Conservation (phyloP, 2,888 invertebrate species). For the Micoletzkya japonica region DNA sequence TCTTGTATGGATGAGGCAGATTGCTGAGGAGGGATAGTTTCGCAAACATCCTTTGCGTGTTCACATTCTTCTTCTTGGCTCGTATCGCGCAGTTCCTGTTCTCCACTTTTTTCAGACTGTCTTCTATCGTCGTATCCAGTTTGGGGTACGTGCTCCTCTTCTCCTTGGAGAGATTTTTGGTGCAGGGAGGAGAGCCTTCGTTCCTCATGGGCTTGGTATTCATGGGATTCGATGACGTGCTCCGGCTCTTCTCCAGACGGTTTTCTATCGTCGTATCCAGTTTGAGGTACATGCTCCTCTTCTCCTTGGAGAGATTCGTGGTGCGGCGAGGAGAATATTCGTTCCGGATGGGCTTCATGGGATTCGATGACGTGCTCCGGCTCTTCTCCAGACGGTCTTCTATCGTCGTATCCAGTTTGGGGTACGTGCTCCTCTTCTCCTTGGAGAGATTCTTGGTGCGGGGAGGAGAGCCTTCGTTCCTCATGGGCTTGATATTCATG, state of each 20-base stretch:
- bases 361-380: constrained; percentile 5
- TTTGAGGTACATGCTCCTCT: too few species aligned
- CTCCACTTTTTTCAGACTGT: background rate
- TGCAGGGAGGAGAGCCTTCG: too few species aligned
- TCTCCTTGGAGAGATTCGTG: too few species aligned
- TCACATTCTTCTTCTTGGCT: constrained; percentile 22
- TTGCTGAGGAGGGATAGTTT: constrained; percentile 25
- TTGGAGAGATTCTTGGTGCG: background rate
- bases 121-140: background rate
- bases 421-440: background rate
- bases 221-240: too few species aligned
- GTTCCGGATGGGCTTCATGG: constrained; percentile 13
- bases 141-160: background rate
- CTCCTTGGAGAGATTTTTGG: too few species aligned
- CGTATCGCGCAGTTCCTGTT: too few species aligned
- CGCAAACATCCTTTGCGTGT: background rate
- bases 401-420: constrained; percentile 12
- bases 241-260: background rate
- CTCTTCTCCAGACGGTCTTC: constrained; percentile 8
- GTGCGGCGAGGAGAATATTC: background rate
- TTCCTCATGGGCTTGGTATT: too few species aligned
- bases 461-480: background rate
- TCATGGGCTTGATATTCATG: constrained; percentile 1
- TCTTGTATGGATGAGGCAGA: constrained; percentile 29
- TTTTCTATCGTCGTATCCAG: background rate